These are phyloP conservation scores for Falco biarmicus DNA, from an alignment of 2,797 vertebrate genomes.

Conservation along the genomic window DNA sequence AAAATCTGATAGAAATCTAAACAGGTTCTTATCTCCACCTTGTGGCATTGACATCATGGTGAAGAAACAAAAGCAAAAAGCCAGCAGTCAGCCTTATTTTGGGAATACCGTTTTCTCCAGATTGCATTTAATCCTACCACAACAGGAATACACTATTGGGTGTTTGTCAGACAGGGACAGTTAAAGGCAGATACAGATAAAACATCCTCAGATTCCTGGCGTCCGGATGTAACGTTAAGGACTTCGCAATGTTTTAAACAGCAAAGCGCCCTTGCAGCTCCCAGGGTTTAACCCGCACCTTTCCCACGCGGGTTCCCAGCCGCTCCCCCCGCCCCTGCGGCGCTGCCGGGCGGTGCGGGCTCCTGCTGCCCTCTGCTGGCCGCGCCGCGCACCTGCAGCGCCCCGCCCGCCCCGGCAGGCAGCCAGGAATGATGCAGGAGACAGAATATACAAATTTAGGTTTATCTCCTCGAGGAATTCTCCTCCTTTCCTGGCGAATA, in stretches of 20 bases:
- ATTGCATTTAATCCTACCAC: rapidly evolving
- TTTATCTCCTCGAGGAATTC: background rate
- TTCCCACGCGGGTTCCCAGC: background rate
- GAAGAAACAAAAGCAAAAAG: background rate
- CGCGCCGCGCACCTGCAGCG: background rate
- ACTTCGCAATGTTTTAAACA: rapidly evolving
- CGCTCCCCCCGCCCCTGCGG: rapidly evolving
- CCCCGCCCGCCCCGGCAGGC: background rate
- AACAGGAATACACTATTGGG: rapidly evolving
- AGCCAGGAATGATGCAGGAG: too few relatives aligned
- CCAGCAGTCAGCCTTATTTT: background rate
- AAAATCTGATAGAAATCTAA: background rate
- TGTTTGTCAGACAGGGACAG: background rate
- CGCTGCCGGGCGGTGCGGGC: background rate
- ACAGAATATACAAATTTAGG: rapidly evolving
- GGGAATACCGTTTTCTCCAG: rapidly evolving
- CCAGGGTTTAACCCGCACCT: rapidly evolving
- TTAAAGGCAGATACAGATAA: rapidly evolving
- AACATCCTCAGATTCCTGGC: rapidly evolving
- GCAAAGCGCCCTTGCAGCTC: background rate
- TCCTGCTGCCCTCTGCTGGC: conserved; percentile 60
- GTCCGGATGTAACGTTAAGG: background rate
- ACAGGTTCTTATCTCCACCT: conserved; percentile 14
- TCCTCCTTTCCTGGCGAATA: background rate
- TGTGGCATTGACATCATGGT: background rate